Base-by-base conservation (phyloP, 2,113 vertebrate genomes). In the Pelecanoides urinatrix region DNA sequence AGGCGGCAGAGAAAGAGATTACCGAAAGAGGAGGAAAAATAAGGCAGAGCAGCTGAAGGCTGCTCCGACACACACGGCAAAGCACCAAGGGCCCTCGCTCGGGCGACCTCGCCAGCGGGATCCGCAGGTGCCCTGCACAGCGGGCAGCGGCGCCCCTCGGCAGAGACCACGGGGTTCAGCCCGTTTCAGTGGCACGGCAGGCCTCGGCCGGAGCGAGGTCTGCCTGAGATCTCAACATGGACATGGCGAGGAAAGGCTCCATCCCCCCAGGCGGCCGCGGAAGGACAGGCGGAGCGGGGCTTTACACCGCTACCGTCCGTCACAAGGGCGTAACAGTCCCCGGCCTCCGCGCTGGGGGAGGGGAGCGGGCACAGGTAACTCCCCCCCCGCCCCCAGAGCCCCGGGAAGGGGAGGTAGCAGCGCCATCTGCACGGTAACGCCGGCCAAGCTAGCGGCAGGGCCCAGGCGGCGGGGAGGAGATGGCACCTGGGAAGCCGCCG, bases 381-480 rank as follows among this genome's bases (percentile, higher is more conserved):
- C 20, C n/a, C 44, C 7, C n/a, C 7, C 14, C 29, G n/a, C 7
- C 5, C 14, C 29, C 40, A 4, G 29, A 49, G 42, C 45, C 47
- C 22, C 18, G 23, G 79, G n/a, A 30, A 29, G 34, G 66, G 61
- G n/a, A 27, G 78, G 55, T 6, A 92, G 72, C 78, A 90, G 83
- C 88, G 86, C 94, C 94, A 94, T 96, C 95, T 83, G 92, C 75
- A 27, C 88, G 16, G 42, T 29, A 67, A 6, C 52, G n/a, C 55
- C 22, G 22, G 73, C 86, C 81, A 75, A 36, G 36, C 52, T 25
- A 70, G 44, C 45, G 72, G 80, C 90, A 34, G 58, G 76, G 90
- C 86, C 72, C 71, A 42, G 61, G 80, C 21, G 20, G 53, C 72
- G 13, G 47, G 11, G 30, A 53, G 30, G n/a, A 30, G 72, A 45